Percentiles rank a stretch among this genome's conserved stretches.
Evolutionary conservation across 2,888 invertebrate genomes (phyloP).

Genomic region (Netelia virgata): DNA sequence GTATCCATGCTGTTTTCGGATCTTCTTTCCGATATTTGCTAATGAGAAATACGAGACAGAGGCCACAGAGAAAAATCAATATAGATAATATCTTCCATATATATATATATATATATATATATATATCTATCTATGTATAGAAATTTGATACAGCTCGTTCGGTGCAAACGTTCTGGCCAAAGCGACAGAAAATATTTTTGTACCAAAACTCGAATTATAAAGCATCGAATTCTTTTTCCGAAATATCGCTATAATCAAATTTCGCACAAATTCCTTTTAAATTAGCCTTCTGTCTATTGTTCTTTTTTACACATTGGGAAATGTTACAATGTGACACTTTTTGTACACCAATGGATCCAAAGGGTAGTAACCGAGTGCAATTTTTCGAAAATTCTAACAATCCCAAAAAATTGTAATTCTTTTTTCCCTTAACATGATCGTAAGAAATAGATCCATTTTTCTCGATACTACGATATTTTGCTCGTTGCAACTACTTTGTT

Average conservation of each 20-base stretch:
- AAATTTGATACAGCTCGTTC: neutral
- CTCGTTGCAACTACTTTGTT: neutral
- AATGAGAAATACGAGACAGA: neutral
- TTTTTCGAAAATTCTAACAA: neutral
- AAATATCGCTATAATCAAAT: constrained; percentile 14
- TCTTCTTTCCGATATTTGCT: constrained; percentile 5
- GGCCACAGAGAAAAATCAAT: neutral
- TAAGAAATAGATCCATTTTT: neutral
- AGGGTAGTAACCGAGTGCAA: too few species aligned
- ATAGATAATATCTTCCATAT: neutral
- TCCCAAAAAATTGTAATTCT: neutral
- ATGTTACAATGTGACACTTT: neutral
- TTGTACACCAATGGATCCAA: neutral
- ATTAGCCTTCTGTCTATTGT: neutral
- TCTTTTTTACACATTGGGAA: neutral
- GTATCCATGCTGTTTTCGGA: constrained; percentile 40
- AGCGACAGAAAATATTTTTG: neutral
- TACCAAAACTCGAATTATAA: neutral
- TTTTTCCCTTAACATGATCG: neutral
- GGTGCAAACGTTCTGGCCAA: constrained; percentile 6
- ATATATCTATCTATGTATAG: neutral
- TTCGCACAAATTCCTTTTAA: neutral
- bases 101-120: neutral
- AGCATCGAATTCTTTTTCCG: neutral
- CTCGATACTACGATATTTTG: neutral